Conservation (phyloP, 2,888 invertebrate species). For the Acanthosoma haemorrhoidale region DNA sequence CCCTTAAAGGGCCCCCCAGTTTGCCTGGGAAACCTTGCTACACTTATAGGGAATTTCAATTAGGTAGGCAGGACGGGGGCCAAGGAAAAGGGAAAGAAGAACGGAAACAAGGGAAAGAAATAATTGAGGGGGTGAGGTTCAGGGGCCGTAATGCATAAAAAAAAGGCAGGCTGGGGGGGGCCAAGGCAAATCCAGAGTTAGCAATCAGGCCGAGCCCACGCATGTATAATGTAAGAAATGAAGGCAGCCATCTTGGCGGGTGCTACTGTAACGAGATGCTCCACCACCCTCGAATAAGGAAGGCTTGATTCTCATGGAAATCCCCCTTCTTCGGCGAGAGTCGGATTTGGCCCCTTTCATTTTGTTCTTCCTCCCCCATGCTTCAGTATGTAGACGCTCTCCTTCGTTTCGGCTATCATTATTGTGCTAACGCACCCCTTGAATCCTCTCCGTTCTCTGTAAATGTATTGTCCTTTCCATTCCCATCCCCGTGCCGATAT, state of each 20-base stretch:
- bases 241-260: conserved; percentile 28
- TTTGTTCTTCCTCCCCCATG: conserved; percentile 15
- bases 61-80: not conserved
- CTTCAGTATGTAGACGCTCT: conserved; percentile 4
- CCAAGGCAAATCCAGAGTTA: conserved; percentile 6
- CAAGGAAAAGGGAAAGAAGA: not conserved
- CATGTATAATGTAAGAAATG: conserved; percentile 32
- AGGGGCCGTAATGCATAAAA: conserved; percentile 29
- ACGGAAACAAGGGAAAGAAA: conserved; percentile 24
- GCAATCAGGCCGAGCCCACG: conserved; percentile 25
- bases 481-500: conserved; percentile 2
- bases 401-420: conserved; percentile 11
- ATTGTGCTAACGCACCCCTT: conserved; percentile 28
- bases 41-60: conserved; percentile 30
- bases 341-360: conserved; percentile 28
- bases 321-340: conserved; percentile 3
- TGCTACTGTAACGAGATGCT: conserved; percentile 8
- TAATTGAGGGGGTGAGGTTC: conserved; percentile 6
- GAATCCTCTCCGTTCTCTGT: not conserved
- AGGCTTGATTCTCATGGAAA: conserved; percentile 28
- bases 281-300: not conserved
- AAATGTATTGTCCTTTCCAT: conserved; percentile 24
- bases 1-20: conserved; percentile 15
- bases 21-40: not conserved
- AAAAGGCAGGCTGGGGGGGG: conserved; percentile 1